Conservation (phyloP, 2,797 vertebrate species). For the Smutsia gigantea region DNA sequence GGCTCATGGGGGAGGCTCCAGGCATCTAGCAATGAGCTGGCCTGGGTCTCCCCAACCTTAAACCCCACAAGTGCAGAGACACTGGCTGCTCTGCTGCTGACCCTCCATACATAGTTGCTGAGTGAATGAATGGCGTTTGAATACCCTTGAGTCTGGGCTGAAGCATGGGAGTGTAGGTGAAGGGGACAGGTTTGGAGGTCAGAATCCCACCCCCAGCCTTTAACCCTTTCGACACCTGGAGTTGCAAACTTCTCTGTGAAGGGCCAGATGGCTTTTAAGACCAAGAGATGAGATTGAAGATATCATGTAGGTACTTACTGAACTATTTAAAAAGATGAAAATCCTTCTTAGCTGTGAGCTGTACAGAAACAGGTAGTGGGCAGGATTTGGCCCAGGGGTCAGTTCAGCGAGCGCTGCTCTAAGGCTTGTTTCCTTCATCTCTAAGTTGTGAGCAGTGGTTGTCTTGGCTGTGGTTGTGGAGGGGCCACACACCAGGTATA, state of each 20-base stretch:
- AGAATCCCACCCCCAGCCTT: not conserved
- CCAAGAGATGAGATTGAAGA: not conserved
- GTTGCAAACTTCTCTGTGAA: not conserved
- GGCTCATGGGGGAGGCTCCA: not conserved
- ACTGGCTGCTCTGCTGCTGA: not conserved
- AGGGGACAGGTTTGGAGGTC: not conserved
- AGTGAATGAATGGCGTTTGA: not conserved
- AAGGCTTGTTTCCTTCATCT: not conserved
- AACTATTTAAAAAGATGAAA: not conserved
- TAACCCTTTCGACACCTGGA: not conserved
- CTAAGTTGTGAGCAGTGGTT: not conserved
- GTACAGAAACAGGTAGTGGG: fast-evolving
- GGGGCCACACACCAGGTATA: fast-evolving
- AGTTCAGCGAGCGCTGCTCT: fast-evolving
- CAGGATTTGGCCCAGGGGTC: not conserved
- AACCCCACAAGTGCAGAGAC: not conserved
- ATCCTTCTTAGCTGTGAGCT: not conserved
- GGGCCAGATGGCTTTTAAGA: not conserved
- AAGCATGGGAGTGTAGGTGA: not conserved
- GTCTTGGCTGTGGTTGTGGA: too few species aligned
- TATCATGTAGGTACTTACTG: fast-evolving
- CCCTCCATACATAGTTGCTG: not conserved
- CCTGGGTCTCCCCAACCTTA: fast-evolving
- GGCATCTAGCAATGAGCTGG: not conserved
- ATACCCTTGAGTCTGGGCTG: not conserved